These are phyloP conservation scores for Adelognathus sp. DNA, from an alignment of 2,888 invertebrate species.

Conservation along the genomic window DNA sequence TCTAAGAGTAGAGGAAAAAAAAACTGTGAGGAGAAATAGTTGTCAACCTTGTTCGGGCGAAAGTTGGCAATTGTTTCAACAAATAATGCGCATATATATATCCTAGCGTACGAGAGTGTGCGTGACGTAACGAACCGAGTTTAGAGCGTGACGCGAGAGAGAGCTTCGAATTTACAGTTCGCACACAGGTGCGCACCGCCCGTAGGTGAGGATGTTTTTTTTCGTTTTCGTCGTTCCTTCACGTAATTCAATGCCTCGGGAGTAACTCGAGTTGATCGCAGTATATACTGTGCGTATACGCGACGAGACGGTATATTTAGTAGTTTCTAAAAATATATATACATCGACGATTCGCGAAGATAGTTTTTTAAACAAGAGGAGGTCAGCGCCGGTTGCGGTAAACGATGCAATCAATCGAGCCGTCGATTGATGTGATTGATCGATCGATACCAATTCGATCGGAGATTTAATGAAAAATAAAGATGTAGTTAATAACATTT, in stretches of 20 bases:
- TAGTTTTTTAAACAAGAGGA: not conserved
- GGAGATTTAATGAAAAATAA: not conserved
- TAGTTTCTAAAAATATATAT: conserved; percentile 19
- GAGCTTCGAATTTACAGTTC: conserved; percentile 32
- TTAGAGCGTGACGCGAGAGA: conserved; percentile 63
- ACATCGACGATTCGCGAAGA: not conserved
- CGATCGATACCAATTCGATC: not conserved
- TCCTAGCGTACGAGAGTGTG: conserved; percentile 2
- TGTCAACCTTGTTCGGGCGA: not conserved
- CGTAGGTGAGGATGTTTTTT: conserved; percentile 8
- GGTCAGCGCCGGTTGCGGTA: not conserved
- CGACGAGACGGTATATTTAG: not conserved
- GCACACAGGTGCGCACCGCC: not conserved
- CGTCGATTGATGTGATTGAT: not conserved
- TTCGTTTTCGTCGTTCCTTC: not conserved
- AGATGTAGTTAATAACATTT: too few species aligned
- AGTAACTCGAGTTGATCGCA: conserved; percentile 22
- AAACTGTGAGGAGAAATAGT: not conserved
- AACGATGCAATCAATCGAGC: conserved; percentile 5
- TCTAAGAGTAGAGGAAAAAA: too few species aligned
- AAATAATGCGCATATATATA: too few species aligned
- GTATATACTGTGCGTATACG: not conserved
- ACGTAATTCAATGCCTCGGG: conserved; percentile 32
- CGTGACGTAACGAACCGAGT: conserved; percentile 62
- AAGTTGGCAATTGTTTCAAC: conserved; percentile 46